Conservation (phyloP, 2,888 invertebrate species). For the Athalia rosae region DNA sequence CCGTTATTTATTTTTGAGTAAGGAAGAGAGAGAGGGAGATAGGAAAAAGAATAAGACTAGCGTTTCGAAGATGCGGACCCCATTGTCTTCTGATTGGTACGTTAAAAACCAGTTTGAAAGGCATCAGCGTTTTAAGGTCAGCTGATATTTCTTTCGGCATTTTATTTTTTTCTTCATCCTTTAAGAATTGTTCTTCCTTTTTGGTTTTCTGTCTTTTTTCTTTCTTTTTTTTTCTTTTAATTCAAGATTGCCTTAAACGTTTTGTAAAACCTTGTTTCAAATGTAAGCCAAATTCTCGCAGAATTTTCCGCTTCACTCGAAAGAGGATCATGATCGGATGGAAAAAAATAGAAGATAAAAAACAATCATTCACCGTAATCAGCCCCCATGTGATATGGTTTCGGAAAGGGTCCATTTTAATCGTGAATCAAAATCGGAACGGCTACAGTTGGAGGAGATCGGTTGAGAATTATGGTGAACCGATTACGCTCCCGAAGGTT, state of each 20-base stretch:
- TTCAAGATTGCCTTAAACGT: constrained; percentile 21
- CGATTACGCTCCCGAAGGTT: too few species aligned
- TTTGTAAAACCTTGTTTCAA: background rate
- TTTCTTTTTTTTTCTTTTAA: background rate
- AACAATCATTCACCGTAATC: too few species aligned
- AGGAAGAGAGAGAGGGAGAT: background rate
- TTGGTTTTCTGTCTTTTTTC: too few species aligned
- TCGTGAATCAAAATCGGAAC: constrained; percentile 5
- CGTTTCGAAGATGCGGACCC: constrained; percentile 18
- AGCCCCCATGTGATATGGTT: too few species aligned
- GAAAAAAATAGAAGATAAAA: background rate
- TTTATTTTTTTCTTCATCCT: too few species aligned
- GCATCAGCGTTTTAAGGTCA: constrained; percentile 34
- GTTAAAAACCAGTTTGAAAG: constrained; percentile 37
- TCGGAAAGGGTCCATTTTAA: background rate
- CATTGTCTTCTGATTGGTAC: constrained; percentile 45
- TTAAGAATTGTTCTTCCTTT: too few species aligned
- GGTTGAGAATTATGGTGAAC: background rate
- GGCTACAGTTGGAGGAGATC: constrained; percentile 5
- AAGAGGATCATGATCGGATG: background rate
- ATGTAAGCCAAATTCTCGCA: too few species aligned
- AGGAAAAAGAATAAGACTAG: constrained; percentile 24
- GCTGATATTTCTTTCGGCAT: constrained; percentile 24
- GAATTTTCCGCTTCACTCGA: too few species aligned
- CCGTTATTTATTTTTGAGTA: constrained; percentile 37